Base-by-base conservation (phyloP, 1,140 invertebrate genomes). In the Penaeus japonicus region DNA sequence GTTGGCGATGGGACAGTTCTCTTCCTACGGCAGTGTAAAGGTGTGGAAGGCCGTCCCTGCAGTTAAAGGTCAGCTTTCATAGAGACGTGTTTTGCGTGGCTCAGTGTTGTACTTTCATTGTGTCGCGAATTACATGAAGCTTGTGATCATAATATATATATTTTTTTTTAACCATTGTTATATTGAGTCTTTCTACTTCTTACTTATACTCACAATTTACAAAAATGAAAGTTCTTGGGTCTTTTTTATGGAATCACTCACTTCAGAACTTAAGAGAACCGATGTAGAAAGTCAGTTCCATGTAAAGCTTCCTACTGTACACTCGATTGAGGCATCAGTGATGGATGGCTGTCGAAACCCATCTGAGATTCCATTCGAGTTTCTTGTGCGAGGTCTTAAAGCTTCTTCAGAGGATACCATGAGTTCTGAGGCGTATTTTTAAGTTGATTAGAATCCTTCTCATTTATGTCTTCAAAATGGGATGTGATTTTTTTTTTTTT, bases 1-100 rank as follows among this genome's bases (percentile, higher is more conserved):
- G 87, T 89, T 94, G n/a, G 91, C 93, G 1, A 91, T 94, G n/a
- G 94, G 94, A n/a, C 94, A 94, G 90, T 94, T 93, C 91, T 92
- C 91, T 17, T 92, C 91, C 27, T 91, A 91, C 39, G 92, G 92
- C 27, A 91, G 91, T 73, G 91, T 93, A 32, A 92, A 92, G 85
- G 91, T 92, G 20, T 93, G 93, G 92, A 90, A 91, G 65, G 90
- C 91, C 47, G 90, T 91, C 4, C 92, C 92, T 20, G 90, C 92
- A 80, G 90, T 92, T 10, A 93, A 91, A 92, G 92, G 92, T 93
- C 91, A 39, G 81, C 35, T 0, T 4, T 2, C 18, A 81, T 81
- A 0, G 53, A 27, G 35, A 80, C 27, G 15, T 73, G 24, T 73
- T 77, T 35, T 35, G 27, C 15, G 12, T 35, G 1, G 12, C 22